These are phyloP conservation scores for Polypterus senegalus DNA, from an alignment of 2,113 vertebrate species.

Conservation along the genomic window DNA sequence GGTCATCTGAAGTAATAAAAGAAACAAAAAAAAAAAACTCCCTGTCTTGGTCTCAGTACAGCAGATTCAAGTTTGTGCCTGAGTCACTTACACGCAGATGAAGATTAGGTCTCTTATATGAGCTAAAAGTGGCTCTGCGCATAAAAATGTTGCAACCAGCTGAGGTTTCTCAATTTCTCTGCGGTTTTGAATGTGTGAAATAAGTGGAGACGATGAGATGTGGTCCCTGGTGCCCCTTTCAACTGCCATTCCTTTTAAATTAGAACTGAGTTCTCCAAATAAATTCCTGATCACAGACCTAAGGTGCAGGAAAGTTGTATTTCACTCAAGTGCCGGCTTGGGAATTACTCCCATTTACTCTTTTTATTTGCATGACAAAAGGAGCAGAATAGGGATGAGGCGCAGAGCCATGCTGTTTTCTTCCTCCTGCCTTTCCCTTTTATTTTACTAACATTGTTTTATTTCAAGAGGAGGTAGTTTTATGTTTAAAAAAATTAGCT, in stretches of 20 bases:
- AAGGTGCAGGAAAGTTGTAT: constrained; percentile 61
- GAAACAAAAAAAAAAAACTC: too few species aligned
- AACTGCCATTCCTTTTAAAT: constrained; percentile 74
- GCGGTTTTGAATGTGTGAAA: constrained; percentile 42
- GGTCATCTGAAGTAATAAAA: too few species aligned
- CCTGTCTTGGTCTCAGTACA: background rate
- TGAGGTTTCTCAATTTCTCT: constrained; percentile 33
- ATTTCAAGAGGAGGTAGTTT: constrained; percentile 10
- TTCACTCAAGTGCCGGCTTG: constrained; percentile 65
- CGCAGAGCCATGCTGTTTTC: constrained; percentile 36
- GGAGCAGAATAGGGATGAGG: constrained; percentile 41
- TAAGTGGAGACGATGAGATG: constrained; percentile 55
- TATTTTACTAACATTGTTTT: constrained; percentile 40
- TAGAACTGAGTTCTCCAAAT: constrained; percentile 72
- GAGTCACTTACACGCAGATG: background rate
- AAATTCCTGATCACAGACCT: constrained; percentile 45
- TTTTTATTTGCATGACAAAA: constrained; percentile 91
- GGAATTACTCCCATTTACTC: constrained; percentile 69
- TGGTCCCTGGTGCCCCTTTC: constrained; percentile 63
- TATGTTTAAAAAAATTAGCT: background rate
- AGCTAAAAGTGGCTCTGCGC: constrained; percentile 48
- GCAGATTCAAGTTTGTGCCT: background rate
- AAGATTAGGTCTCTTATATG: constrained; percentile 33
- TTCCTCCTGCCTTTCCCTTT: constrained; percentile 18
- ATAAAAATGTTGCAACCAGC: constrained; percentile 44